Evolutionary conservation across 2,113 vertebrate species (phyloP), one percentile per base, ranked within the genome.

Genomic region (Athene cunicularia): DNA sequence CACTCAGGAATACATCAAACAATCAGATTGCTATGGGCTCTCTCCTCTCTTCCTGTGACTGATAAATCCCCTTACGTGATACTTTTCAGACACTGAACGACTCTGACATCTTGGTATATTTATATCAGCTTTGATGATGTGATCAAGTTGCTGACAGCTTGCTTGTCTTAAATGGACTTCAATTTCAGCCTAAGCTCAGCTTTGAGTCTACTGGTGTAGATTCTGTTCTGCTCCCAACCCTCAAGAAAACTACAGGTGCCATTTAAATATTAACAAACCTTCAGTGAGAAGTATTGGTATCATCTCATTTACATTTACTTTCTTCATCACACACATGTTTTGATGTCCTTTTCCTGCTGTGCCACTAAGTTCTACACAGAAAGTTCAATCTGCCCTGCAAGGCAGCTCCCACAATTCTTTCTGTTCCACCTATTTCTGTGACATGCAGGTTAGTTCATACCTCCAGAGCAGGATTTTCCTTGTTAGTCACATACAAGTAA

Each of bases 261-360:
- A 13, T 59, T 73, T 47, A 66, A 88, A 83, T 11, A 30, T 12
- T 62, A 80, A 24, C 39, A 45, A 83, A 58, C 12, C n/a, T 80
- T 76, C 43, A 41, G 26, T 20, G 27, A 94, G 18, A 62, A 66
- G 6, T 3, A 13, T 49, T 16, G 1, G 3, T 24, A 43, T 35
- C 4, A 2, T 39, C 27, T 80, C 37, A 41, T 39, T 60, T 81
- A 16, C 39, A 41, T 53, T 88, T 39, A 17, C 16, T 35, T 76
- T 41, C 59, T 45, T 47, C 85, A 56, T 63, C 9, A 26, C 17
- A 9, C 0, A 8, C 0, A 2, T 9, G 0, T 63, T 55, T 35
- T 2, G 0, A 6, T 45, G 21, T n/a, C 77, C 20, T 79, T 94
- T 82, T 62, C 53, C 66, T 88, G 45, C 11, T 43, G 2, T 26